Evolutionary conservation across 2,113 vertebrate species (phyloP), one percentile per base, ranked within the genome.

Genomic region (Hiodon alosoides): DNA sequence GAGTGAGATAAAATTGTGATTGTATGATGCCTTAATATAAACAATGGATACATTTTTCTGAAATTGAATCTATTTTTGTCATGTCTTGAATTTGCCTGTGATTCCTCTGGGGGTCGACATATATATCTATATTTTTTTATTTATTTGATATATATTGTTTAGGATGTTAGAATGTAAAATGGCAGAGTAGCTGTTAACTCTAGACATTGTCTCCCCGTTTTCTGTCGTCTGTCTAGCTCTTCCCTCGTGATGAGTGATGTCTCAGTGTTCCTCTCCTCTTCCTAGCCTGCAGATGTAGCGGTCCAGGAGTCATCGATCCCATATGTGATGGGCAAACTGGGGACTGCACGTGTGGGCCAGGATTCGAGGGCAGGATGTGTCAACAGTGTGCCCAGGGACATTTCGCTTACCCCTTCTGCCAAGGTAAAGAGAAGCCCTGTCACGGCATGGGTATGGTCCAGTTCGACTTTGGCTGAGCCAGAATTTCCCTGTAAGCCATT

Each of bases 331-430:
- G 69, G 48, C 46, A 17, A 4, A 83, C 83, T 0, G 86, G 81
- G 3, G 77, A 80, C 57, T 86, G 87, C 79, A 76, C 61, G 5
- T 87, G 88, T 58, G 82, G 52, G 14, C 50, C 53, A 4, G 86
- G 85, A 60, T 86, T 85, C 81, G 54, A n/a, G n/a, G 86, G 81
- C 0, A 59, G 78, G 66, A 77, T 69, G 59, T 87, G 84, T 60
- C 86, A 89, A 13, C 71, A 57, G 11, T 89, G 83, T 47, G 79
- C 79, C 9, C 2, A 51, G 47, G 85, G 85, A 3, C 81, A 84
- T 76, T 86, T 86, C 57, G 77, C 74, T 48, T 88, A 85, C 62
- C 87, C 81, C 52, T 83, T 85, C 72, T 90, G 86, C 74, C 80
- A 81, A 67, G 78, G 86, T 89, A 84, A 59, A 62, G 52, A 61